Evolutionary conservation across 2,888 invertebrate species (phyloP).

Genomic region (Bursaphelenchus okinawaensis): DNA sequence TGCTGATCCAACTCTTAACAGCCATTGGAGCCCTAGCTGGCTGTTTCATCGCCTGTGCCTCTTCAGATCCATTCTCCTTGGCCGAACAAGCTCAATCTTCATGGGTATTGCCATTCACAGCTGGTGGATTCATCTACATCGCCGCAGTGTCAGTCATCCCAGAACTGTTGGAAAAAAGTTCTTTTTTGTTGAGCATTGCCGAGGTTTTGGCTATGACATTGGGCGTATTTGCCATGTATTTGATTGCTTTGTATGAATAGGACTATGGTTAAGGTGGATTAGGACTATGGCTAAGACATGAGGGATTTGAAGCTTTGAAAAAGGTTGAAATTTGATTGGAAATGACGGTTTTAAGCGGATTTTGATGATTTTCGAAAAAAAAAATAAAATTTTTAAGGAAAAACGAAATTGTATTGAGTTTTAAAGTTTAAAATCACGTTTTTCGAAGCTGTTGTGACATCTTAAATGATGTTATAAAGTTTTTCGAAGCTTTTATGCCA

Average conservation of each 20-base stretch:
- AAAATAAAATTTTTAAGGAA: background rate
- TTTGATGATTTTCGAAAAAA: background rate
- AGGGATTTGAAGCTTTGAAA: background rate
- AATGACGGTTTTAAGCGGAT: too few species aligned
- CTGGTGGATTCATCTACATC: conserved; percentile 88
- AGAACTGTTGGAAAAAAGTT: conserved; percentile 73
- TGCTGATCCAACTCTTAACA: conserved; percentile 84
- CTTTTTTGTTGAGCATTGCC: conserved; percentile 14
- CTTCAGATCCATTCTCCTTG: conserved; percentile 48
- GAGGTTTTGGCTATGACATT: conserved; percentile 14
- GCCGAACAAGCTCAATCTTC: conserved; percentile 67
- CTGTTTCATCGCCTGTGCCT: conserved; percentile 51
- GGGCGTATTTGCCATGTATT: conserved; percentile 54
- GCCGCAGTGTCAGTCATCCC: conserved; percentile 98
- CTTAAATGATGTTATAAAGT: background rate
- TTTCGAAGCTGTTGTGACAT: background rate
- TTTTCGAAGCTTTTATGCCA: background rate
- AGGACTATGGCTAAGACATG: too few species aligned
- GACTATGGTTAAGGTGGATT: too few species aligned
- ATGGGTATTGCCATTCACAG: conserved; percentile 82
- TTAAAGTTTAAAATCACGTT: background rate
- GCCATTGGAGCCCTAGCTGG: conserved; percentile 91
- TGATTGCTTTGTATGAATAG: conserved; percentile 54
- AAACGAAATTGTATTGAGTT: background rate
- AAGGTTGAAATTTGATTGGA: background rate